Evolutionary conservation across 2,888 invertebrate genomes (phyloP).

Genomic region (Petrophora chlorosata): DNA sequence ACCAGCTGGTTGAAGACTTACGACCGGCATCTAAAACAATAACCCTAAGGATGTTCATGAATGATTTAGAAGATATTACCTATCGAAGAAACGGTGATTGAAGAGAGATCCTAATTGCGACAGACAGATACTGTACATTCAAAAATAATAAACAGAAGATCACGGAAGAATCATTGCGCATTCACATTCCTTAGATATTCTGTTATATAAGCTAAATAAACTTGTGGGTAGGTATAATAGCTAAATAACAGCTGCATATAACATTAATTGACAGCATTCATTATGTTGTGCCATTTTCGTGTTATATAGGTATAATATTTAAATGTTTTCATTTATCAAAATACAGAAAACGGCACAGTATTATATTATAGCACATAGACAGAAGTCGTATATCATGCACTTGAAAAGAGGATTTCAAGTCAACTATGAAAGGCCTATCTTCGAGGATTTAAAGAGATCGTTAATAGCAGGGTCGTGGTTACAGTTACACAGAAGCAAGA

Average conservation of each 20-base stretch:
- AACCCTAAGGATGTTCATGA: constrained; percentile 7
- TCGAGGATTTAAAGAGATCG: constrained; percentile 25
- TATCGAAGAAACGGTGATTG: not conserved
- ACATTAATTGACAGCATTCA: constrained; percentile 59
- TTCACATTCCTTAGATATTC: constrained; percentile 16
- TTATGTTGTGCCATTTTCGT: constrained; percentile 58
- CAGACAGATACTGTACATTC: constrained; percentile 6
- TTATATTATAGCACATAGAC: constrained; percentile 53
- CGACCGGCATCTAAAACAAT: constrained; percentile 16
- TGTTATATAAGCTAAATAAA: constrained; percentile 14
- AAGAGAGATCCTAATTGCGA: not conserved
- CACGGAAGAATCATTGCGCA: constrained; percentile 17
- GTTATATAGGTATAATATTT: constrained; percentile 21
- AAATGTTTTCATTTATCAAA: not conserved
- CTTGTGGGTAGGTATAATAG: constrained; percentile 9
- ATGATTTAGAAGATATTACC: constrained; percentile 13
- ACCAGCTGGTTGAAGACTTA: constrained; percentile 21
- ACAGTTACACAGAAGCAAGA: constrained; percentile 73
- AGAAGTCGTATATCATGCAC: constrained; percentile 62
- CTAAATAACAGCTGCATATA: constrained; percentile 35
- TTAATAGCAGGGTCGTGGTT: constrained; percentile 59
- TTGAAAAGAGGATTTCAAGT: constrained; percentile 40
- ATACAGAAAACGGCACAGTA: constrained; percentile 59
- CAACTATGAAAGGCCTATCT: constrained; percentile 20
- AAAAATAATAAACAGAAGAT: constrained; percentile 17